These are phyloP conservation scores for Myiotriccus ornatus DNA, from an alignment of 2,797 vertebrate species.

Conservation along the genomic window DNA sequence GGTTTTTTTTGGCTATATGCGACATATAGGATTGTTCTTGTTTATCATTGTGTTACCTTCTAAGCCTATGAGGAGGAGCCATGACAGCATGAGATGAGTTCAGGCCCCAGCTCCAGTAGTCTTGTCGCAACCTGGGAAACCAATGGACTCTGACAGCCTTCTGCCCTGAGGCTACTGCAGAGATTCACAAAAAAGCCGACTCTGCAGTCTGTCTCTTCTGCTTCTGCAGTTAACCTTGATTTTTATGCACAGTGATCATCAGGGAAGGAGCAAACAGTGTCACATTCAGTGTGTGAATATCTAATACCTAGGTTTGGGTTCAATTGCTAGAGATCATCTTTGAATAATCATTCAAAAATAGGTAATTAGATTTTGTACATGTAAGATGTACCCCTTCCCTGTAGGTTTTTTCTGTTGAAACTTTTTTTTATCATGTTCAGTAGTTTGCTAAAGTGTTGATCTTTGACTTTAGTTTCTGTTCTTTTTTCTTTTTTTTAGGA, in stretches of 20 bases:
- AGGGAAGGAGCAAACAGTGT: conserved; percentile 1
- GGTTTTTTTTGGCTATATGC: fast-evolving
- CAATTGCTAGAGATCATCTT: not conserved
- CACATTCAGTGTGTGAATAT: not conserved
- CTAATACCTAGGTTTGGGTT: not conserved
- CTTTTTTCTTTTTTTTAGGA: not conserved
- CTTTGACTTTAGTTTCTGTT: not conserved
- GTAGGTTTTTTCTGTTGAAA: not conserved
- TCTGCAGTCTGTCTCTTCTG: conserved; percentile 61
- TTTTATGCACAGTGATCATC: conserved; percentile 25
- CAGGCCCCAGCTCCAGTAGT: conserved; percentile 8
- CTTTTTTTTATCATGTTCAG: not conserved
- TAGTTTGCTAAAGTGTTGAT: not conserved
- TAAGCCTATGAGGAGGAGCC: conserved; percentile 25
- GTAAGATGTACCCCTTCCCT: not conserved
- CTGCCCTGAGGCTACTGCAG: conserved; percentile 53
- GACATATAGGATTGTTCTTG: not conserved
- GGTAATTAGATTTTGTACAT: not conserved
- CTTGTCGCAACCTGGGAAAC: conserved; percentile 21
- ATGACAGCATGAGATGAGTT: conserved; percentile 21
- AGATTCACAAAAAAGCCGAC: conserved; percentile 13
- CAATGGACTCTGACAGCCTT: conserved; percentile 66
- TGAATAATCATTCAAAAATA: not conserved
- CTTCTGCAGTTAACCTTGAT: conserved; percentile 44
- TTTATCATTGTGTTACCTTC: not conserved